Base-by-base conservation (phyloP, 2,797 vertebrate species). In the Takifugu rubripes region DNA sequence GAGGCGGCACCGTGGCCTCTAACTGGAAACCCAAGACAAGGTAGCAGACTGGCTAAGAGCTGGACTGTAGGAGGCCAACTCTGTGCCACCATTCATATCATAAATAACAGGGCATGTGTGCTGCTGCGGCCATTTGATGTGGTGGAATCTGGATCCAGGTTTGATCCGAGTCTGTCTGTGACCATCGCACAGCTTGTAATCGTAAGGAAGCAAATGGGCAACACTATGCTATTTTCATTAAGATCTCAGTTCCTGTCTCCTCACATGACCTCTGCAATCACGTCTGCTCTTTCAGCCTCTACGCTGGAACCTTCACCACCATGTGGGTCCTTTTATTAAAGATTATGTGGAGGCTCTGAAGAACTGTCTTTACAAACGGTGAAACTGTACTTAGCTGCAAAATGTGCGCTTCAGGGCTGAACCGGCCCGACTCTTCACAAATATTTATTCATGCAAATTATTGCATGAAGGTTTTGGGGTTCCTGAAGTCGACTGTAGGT, bases 61-160 rank as follows among this genome's bases (percentile, higher is more conserved):
- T 56, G 54, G 45, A 47, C 36, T 46, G 65, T 67, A 63, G 72
- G 73, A 68, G 64, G 62, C 61, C 52, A 53, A 74, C 71, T 66
- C 42, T 52, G 46, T 72, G 73, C 72, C 66, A 59, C 64, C 68
- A 52, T 74, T 78, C 66, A 70, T 71, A 58, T 71, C 72, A 49
- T 54, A 58, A 82, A 88, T 85, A 55, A 82, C 55, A 83, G 74
- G 67, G 66, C 69, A 70, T 70, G 71, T 61, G 45, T 51, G 59
- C 61, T 49, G 31, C 55, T 47, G 66, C 12, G 49, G 5, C 8
- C 59, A 66, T 82, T 66, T 77, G 72, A 81, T 79, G 79, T 71
- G 76, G 75, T 64, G 31, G 48, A 44, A 53, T 68, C 62, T 72
- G 54, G 68, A 72, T 55, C 27, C 16, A 45, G 17, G 55, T 54